Base-by-base conservation (phyloP, 2,113 vertebrate species). In the Athene cunicularia region DNA sequence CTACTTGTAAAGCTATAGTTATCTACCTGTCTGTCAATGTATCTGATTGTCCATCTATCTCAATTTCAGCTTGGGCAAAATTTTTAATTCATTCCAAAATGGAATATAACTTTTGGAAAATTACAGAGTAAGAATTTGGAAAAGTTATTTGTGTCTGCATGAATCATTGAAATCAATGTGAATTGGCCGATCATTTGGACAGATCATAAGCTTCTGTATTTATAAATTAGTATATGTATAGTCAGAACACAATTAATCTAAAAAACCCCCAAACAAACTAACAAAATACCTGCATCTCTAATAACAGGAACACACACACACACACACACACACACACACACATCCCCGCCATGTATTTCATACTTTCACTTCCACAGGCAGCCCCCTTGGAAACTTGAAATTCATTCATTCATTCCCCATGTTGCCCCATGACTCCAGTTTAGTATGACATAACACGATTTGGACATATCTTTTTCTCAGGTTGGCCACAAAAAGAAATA, bases 241-340 rank as follows among this genome's bases (percentile, higher is more conserved):
- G 6, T 26, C 72, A 72, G 32, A 67, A 50, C 6, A 43, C 23
- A 80, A 23, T 14, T 52, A 23, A 63, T 15, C 8, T 68, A 67
- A 80, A 50, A 68, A 32, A 3, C 16, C 7, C 43, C 43, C 24
- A 66, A 45, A 5, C 11, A 33, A 80, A 11, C 21, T 60, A 60
- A 41, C 22, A 70, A 73, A 82, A 33, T 5, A 1, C 49, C 52
- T 2, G 4, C 33, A 60, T 11, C 14, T 80, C 49, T 73, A 73
- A 45, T 32, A 37, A 91, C 10, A 66, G 23, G 22, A 62, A 11
- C 43, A 21, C 11, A 0, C 0, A 2, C 37, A 7, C 37, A 7
- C 37, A 39, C 39, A 39, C 39, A 39, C 39, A 39, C 39, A 39
- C 39, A 10, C 39, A 39, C 39, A 39, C 39, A n/a, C n/a, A n/a